A percentile compares a stretch with the other conserved stretches of the same genome.
These are phyloP conservation scores for Folsomia manolachei DNA, from an alignment of 2,888 invertebrate genomes.

Conservation along the genomic window DNA sequence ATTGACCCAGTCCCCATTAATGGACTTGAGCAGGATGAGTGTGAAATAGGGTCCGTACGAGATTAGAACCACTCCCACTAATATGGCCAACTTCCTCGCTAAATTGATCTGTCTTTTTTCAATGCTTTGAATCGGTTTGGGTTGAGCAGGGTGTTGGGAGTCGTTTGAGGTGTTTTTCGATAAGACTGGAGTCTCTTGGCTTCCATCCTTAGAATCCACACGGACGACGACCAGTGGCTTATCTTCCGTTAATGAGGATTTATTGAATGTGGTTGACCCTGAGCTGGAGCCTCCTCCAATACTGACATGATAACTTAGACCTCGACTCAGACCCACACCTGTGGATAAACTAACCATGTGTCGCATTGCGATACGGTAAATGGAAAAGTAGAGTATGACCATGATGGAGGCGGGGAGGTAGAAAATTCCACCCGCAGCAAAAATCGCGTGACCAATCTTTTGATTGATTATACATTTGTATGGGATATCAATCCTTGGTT, in stretches of 20 bases:
- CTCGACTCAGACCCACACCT: neutral
- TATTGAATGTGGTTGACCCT: neutral
- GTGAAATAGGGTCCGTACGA: slow-evolving; percentile 41
- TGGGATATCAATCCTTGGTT: slow-evolving; percentile 20
- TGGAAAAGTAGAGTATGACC: slow-evolving; percentile 35
- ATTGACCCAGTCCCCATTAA: slow-evolving; percentile 22
- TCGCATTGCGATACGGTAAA: slow-evolving; percentile 26
- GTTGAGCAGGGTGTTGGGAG: neutral
- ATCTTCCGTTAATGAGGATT: too few relatives aligned
- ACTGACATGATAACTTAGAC: neutral
- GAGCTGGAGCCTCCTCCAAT: neutral
- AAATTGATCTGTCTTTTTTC: slow-evolving; percentile 29
- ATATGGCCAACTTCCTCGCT: slow-evolving; percentile 28
- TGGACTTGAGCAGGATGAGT: slow-evolving; percentile 31
- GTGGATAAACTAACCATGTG: slow-evolving; percentile 27
- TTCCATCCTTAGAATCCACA: neutral
- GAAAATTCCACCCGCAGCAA: slow-evolving; percentile 36
- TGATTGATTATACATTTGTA: slow-evolving; percentile 34
- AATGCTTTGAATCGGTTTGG: neutral
- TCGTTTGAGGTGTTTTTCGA: neutral
- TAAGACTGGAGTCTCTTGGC: neutral
- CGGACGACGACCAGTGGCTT: neutral
- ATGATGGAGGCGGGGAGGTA: slow-evolving; percentile 37
- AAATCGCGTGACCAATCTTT: slow-evolving; percentile 32
- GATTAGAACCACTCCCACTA: slow-evolving; percentile 37